Evolutionary conservation across 2,888 invertebrate species (phyloP), one percentile per base, ranked within the genome.

Genomic region (Amphipyra berbera): DNA sequence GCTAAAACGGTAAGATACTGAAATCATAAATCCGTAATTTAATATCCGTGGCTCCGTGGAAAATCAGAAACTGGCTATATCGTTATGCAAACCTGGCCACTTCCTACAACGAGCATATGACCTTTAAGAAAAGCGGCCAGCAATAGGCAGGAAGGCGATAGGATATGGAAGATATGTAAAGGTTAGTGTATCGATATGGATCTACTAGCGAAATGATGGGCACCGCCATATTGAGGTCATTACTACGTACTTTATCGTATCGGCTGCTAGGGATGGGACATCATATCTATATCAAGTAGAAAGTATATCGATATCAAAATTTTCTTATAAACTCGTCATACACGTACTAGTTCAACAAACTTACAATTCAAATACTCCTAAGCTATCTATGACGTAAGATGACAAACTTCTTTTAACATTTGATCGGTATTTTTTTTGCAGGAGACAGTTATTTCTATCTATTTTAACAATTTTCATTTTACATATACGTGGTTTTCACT

Each of bases 121-220:
- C 55, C 52, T 69, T 66, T 69, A 45, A 10, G 38, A 8, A 60
- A 61, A 46, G 15, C 38, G 7, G 37, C 35, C 9, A 47, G 50
- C 50, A 46, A 49, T 46, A 50, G 45, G n/a, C 14, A 15, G 48
- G 44, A 35, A 62, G 57, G 54, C 49, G 56, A 70, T 56, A 69
- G 55, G 44, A 65, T 44, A 55, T 42, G 47, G 65, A 77, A 70
- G 78, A 82, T 79, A 75, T 79, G 76, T 81, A 83, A 84, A 86
- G 86, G 85, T 84, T 84, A 83, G 72, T 77, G 62, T 62, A 75
- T 65, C 67, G 69, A 77, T 85, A 87, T 84, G 81, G 81, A 87
- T 87, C 88, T 79, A 70, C 74, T 72, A 74, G 87, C 79, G 69
- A 87, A 86, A 88, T 78, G 86, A 85, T 83, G 84, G 66, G 78